Conservation (phyloP, 2,888 invertebrate species). For the Andrena bicolor region DNA sequence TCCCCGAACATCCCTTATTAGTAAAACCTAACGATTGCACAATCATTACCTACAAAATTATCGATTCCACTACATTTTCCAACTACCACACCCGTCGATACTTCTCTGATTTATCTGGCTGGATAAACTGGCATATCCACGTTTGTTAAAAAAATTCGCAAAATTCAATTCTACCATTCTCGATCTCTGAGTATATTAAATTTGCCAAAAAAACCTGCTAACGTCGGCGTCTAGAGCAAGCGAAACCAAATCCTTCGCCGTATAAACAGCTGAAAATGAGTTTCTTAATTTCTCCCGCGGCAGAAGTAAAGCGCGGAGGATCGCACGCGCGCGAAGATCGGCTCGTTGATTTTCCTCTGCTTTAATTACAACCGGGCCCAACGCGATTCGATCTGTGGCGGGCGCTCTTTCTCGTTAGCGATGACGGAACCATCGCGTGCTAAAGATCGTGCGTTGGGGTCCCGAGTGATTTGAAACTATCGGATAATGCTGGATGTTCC, state of each 20-base stretch:
- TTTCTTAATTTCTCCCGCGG: constrained; percentile 13
- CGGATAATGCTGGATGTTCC: constrained; percentile 20
- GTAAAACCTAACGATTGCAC: no score
- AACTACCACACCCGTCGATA: no score
- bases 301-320: not conserved
- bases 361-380: not conserved
- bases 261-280: constrained; percentile 13
- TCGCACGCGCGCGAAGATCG: not conserved
- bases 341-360: not conserved
- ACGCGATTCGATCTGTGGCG: not conserved
- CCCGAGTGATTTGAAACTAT: constrained; percentile 6
- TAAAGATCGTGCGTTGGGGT: not conserved
- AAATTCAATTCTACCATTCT: not conserved
- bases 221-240: not conserved
- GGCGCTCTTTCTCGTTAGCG: not conserved
- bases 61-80: no score
- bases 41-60: no score
- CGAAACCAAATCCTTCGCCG: not conserved
- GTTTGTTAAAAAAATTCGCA: no score
- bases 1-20: no score
- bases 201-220: not conserved
- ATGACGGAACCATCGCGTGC: constrained; percentile 17
- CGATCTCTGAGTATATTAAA: not conserved
- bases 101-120: no score
- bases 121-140: no score